Evolutionary conservation across 1,140 invertebrate species (phyloP).

Genomic region (Anadara kagoshimensis): DNA sequence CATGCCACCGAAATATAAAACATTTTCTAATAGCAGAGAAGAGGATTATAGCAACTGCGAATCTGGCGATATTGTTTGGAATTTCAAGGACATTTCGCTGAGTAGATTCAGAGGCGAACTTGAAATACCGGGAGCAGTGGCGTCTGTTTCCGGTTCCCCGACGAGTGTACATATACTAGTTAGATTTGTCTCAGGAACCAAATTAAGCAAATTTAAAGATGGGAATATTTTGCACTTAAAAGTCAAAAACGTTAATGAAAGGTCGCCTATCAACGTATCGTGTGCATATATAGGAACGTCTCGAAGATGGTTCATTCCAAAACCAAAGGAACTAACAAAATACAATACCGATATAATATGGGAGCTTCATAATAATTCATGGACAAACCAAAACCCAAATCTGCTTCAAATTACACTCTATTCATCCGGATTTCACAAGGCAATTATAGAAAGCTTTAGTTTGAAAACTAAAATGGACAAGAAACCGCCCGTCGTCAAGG

Average conservation of each 20-base stretch:
- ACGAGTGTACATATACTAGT: background rate
- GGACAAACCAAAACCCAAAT: no score
- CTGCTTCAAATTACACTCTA: no score
- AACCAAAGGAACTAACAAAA: no score
- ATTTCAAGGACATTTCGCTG: background rate
- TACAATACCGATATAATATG: no score
- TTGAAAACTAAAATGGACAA: background rate
- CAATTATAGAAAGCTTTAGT: no score
- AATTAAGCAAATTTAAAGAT: background rate
- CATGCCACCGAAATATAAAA: slow-evolving; percentile 44
- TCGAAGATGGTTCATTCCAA: no score
- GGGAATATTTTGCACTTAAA: background rate
- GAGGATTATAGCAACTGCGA: slow-evolving; percentile 45
- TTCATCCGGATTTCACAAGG: no score
- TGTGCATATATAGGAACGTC: no score
- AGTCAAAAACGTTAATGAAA: background rate
- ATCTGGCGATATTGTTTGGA: slow-evolving; percentile 15
- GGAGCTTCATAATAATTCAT: no score
- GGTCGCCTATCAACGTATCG: background rate
- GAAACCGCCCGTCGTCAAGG: background rate
- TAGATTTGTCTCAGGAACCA: slow-evolving; percentile 8
- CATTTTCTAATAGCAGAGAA: slow-evolving; percentile 43
- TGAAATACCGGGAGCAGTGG: background rate
- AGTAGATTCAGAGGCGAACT: background rate
- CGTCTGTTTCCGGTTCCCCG: background rate